Conservation (phyloP, 1,140 invertebrate genomes). For the Drosophila elegans region DNA sequence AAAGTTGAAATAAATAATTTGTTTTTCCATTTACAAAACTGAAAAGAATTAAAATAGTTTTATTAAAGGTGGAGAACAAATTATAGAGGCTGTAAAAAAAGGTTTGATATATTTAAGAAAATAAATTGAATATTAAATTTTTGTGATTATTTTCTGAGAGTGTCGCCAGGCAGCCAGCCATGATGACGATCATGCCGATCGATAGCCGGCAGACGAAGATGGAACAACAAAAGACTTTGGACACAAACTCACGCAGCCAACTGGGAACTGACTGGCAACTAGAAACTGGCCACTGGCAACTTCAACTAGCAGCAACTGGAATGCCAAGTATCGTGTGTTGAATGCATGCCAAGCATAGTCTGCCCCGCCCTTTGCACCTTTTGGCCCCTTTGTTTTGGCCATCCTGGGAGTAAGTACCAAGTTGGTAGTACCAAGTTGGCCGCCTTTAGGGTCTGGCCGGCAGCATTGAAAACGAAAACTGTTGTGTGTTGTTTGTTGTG, state of each 20-base stretch:
- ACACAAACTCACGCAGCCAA: constrained; percentile 79
- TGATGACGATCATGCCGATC: constrained; percentile 78
- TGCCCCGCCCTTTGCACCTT: constrained; percentile 7
- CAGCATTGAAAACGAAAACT: constrained; percentile 81
- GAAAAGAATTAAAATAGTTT: too few species aligned
- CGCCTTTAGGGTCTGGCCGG: constrained; percentile 62
- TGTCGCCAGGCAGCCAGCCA: constrained; percentile 38
- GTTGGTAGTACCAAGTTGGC: constrained; percentile 46
- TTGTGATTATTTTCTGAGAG: not conserved
- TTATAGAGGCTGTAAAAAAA: too few species aligned
- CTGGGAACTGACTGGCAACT: constrained; percentile 28
- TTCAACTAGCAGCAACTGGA: constrained; percentile 49
- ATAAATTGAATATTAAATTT: too few species aligned
- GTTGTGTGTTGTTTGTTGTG: constrained; percentile 21
- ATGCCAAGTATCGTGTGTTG: constrained; percentile 83
- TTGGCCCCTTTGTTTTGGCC: not conserved
- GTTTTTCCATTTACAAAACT: too few species aligned
- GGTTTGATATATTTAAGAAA: too few species aligned
- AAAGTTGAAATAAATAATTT: too few species aligned
- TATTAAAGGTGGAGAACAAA: too few species aligned
- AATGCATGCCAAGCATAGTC: constrained; percentile 81
- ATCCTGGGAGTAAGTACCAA: constrained; percentile 6
- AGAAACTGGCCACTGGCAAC: constrained; percentile 13
- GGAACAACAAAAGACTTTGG: constrained; percentile 81
- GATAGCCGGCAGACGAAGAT: constrained; percentile 68